Evolutionary conservation across 2,113 vertebrate genomes (phyloP).

Genomic region (Emydura subglobosa): DNA sequence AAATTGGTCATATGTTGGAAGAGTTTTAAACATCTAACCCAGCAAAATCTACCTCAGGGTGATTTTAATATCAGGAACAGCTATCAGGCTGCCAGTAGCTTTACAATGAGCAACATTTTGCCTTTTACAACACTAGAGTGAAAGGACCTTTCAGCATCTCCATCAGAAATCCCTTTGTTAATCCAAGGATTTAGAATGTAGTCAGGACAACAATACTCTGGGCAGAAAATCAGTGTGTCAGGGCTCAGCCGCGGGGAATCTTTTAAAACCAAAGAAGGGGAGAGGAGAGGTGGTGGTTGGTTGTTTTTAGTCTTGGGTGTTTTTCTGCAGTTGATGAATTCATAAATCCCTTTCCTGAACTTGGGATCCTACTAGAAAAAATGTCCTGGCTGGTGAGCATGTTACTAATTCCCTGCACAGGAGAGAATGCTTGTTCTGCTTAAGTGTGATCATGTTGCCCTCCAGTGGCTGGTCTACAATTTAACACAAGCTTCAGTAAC

Average conservation of each 20-base stretch:
- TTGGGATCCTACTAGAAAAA: neutral
- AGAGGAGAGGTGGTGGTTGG: neutral
- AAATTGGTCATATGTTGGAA: neutral
- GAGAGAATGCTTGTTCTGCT: neutral
- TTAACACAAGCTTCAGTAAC: neutral
- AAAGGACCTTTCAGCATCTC: neutral
- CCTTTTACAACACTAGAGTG: neutral
- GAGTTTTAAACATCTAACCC: neutral
- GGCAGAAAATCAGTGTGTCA: neutral
- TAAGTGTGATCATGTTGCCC: conserved; percentile 19
- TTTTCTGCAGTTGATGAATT: neutral
- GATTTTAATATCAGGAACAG: neutral
- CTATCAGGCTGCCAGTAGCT: neutral
- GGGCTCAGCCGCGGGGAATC: neutral
- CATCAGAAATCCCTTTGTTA: conserved; percentile 38
- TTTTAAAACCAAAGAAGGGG: neutral
- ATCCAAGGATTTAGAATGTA: neutral
- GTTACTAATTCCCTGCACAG: fast-evolving
- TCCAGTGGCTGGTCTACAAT: conserved; percentile 48
- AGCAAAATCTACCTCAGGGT: neutral
- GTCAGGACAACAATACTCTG: neutral
- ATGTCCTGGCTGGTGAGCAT: fast-evolving
- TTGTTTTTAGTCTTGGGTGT: neutral
- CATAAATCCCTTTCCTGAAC: neutral
- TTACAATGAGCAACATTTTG: neutral